These are phyloP conservation scores for Augochlorella aurata DNA, from an alignment of 2,888 invertebrate species.

Conservation along the genomic window DNA sequence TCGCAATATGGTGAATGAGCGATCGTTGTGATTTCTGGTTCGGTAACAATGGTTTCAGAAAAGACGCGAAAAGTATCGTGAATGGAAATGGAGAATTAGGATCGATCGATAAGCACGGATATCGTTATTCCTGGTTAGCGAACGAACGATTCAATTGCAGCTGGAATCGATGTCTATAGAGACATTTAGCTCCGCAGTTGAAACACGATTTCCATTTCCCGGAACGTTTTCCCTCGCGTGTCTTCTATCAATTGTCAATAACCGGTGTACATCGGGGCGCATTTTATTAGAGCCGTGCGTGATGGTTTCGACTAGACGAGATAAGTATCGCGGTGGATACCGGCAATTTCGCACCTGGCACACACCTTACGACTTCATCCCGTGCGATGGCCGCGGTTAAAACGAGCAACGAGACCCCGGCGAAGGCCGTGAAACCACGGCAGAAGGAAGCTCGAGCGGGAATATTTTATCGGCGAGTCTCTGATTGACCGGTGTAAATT, in stretches of 20 bases:
- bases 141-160: neutral
- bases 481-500: conserved; percentile 43
- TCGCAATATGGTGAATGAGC: no score
- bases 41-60: no score
- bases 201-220: neutral
- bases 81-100: no score
- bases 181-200: neutral
- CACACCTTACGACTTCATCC: conserved; percentile 69
- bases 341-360: conserved; percentile 52
- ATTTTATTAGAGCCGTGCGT: conserved; percentile 38
- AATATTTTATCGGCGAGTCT: conserved; percentile 34
- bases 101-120: neutral
- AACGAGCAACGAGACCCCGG: conserved; percentile 9
- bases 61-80: no score
- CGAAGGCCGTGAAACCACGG: conserved; percentile 43
- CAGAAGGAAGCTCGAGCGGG: conserved; percentile 30
- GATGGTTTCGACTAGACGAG: conserved; percentile 30
- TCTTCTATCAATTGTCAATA: conserved; percentile 8
- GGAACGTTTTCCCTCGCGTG: neutral
- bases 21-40: no score
- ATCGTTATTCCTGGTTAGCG: neutral
- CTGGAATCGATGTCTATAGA: neutral
- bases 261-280: neutral
- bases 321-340: conserved; percentile 52
- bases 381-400: conserved; percentile 40